Conservation (phyloP, 2,888 invertebrate genomes). For the Empis livida region DNA sequence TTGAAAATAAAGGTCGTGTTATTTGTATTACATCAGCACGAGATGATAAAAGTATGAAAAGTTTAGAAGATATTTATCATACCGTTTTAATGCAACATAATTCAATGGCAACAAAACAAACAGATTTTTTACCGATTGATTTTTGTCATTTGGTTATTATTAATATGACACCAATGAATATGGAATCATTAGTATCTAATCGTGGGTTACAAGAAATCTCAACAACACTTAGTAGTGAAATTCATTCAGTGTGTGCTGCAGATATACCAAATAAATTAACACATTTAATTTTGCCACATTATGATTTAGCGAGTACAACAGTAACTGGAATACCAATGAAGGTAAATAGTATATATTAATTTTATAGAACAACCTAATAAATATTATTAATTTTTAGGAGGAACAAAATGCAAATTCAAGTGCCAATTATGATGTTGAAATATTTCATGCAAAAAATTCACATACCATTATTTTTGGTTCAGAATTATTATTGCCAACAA, state of each 20-base stretch:
- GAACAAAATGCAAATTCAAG: conserved; percentile 97
- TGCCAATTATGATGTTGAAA: conserved; percentile 97
- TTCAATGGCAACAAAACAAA: conserved; percentile 43
- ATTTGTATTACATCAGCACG: conserved; percentile 84
- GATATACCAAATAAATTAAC: conserved; percentile 61
- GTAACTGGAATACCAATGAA: conserved; percentile 99
- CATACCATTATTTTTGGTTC: conserved; percentile 70
- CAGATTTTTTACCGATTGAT: conserved; percentile 56
- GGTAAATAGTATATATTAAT: conserved; percentile 16
- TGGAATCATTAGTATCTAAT: conserved; percentile 62
- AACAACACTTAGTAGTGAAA: conserved; percentile 60
- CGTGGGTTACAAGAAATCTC: conserved; percentile 60
- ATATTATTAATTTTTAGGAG: conserved; percentile 40
- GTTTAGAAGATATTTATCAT: conserved; percentile 74
- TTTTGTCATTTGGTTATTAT: conserved; percentile 84
- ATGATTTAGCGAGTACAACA: conserved; percentile 85
- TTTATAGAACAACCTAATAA: no score
- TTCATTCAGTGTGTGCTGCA: conserved; percentile 66
- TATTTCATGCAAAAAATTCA: conserved; percentile 78
- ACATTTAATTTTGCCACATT: conserved; percentile 69
- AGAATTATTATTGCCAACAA: conserved; percentile 40
- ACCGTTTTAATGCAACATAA: conserved; percentile 74
- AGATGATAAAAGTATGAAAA: conserved; percentile 75
- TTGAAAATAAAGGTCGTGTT: conserved; percentile 51
- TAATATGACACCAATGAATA: conserved; percentile 74